Evolutionary conservation across 1,140 invertebrate species (phyloP), one percentile per base, ranked within the genome.

Genomic region (Rhyzopertha dominica): DNA sequence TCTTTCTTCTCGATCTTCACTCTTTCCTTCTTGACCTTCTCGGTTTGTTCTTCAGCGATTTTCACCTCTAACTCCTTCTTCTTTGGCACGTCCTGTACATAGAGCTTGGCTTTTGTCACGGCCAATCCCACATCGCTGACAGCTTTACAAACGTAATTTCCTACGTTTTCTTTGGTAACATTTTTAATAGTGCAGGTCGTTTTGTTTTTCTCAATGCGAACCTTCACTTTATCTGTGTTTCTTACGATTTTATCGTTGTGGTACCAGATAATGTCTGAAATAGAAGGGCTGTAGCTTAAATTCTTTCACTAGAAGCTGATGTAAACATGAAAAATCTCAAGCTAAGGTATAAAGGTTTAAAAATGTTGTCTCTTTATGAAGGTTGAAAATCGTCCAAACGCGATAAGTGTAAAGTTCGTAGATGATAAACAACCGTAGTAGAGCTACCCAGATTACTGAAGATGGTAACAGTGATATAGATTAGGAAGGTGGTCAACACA

Each of bases 241-340:
- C 78, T 76, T 43, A 94, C 72, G 45, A 87, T 70, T 67, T 86
- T 84, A 56, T 87, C 86, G 63, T 93, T 82, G 64, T 85, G 85
- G 67, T 87, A 93, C 92, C 92, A 97, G 54, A 85, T 80, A 49
- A 95, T 80, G 73, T 88, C 86, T 84, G 67, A 43, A 77, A 73
- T n/a, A n/a, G n/a, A n/a, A n/a, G n/a, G n/a, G n/a, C n/a, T n/a
- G n/a, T n/a, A n/a, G n/a, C n/a, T n/a, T n/a, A n/a, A n/a, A n/a
- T n/a, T n/a, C n/a, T n/a, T n/a, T n/a, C n/a, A n/a, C n/a, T n/a
- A n/a, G n/a, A n/a, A n/a, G n/a, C n/a, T n/a, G n/a, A n/a, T n/a
- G n/a, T n/a, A n/a, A n/a, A n/a, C n/a, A n/a, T n/a, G n/a, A n/a
- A n/a, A n/a, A n/a, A n/a, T n/a, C n/a, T n/a, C n/a, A n/a, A n/a